Base-by-base conservation (phyloP, 2,888 invertebrate genomes). In the Andrena marginata region DNA sequence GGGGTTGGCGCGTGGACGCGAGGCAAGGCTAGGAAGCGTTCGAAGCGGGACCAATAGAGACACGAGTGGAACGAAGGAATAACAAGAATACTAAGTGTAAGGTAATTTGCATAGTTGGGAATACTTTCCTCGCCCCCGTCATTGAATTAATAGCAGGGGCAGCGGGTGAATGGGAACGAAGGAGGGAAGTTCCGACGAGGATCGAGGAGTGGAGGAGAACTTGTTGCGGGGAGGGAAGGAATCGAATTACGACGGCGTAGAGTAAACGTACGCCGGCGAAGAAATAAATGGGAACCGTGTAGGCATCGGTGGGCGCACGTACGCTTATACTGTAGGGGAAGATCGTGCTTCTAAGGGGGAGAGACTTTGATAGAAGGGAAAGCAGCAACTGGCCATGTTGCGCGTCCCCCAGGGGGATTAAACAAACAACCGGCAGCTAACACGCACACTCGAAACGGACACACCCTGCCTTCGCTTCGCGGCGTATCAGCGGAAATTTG, bases 361-460 rank as follows among this genome's bases (percentile, higher is more conserved):
- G 67, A 63, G 72, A 71, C 67, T 74, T 68, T 68, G 73, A 77
- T 80, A 62, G 59, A 78, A 59, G 65, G 59, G 29, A 67, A 67
- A 69, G 13, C 56, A 64, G 73, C 75, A 82, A 81, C 78, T 78
- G 76, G 62, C 62, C 77, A 73, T 86, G 83, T 81, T 84, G 63
- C 77, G 65, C 64, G 75, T 65, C 49, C 85, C 75, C 75, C 23
- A 59, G 23, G 56, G 85, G 80, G 81, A 81, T 88, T 83, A 86
- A 78, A 81, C 86, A 86, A 88, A 88, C 77, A 85, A 80, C 75
- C 74, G 35, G 64, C 64, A 64, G 65, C 85, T 65, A 86, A 69
- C 87, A 76, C 80, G 84, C 78, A 80, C 75, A 82, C 80, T 82
- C 77, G 81, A 86, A 83, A 85, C 81, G 80, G 83, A 85, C 87